A percentile compares a stretch with the other conserved stretches of the same genome.
phyloP scores from a whole-genome alignment of 2,113 vertebrate genomes.

The Lichenostomus cassidix region DNA sequence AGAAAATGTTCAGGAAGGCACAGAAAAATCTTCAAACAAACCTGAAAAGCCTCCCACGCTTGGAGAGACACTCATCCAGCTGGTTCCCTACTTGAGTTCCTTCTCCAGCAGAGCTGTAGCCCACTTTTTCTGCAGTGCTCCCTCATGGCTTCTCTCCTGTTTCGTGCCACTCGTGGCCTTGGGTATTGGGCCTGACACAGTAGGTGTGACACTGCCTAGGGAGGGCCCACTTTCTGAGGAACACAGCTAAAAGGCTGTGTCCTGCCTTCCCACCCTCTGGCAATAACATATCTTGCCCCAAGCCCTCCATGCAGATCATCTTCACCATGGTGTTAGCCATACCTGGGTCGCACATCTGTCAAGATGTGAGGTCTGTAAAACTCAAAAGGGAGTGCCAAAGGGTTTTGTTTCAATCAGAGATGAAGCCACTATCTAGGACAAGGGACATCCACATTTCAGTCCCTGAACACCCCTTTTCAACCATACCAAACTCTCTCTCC shows the following conservation, averaged over 20 bases:
- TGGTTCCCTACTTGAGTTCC: neutral
- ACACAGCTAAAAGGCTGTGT: neutral
- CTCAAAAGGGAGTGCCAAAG: neutral
- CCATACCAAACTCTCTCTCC: neutral
- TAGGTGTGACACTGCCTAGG: neutral
- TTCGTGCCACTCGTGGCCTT: fast-evolving
- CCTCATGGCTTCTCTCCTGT: neutral
- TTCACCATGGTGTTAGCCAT: neutral
- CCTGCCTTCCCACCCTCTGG: neutral
- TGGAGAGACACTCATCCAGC: neutral
- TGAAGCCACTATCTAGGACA: neutral
- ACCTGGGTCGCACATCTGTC: neutral
- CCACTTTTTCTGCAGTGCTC: neutral
- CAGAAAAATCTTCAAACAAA: neutral
- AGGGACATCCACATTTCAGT: fast-evolving
- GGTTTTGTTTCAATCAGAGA: neutral
- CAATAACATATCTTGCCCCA: fast-evolving
- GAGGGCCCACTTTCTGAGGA: neutral
- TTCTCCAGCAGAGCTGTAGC: neutral
- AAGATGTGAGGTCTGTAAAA: neutral
- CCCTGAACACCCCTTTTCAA: neutral
- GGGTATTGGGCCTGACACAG: neutral
- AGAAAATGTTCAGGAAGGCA: neutral
- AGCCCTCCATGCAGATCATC: neutral
- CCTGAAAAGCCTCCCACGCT: neutral